Percentiles rank a stretch among this genome's conserved stretches.
phyloP scores from a whole-genome alignment of 2,888 invertebrate species.

The Tanaodytes sp. region DNA sequence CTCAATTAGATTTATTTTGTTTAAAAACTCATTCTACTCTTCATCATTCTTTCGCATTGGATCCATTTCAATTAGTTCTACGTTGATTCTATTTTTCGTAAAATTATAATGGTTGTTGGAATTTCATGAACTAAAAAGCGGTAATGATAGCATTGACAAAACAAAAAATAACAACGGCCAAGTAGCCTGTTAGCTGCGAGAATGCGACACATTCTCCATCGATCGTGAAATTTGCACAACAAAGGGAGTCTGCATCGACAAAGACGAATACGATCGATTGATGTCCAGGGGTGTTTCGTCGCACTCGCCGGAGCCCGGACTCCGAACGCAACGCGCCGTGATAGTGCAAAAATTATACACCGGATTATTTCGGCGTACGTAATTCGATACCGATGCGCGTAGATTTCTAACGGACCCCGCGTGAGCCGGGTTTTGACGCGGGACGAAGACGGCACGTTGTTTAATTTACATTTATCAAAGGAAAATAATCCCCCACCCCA shows the following conservation, averaged over 20 bases:
- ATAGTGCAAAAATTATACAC: constrained; percentile 47
- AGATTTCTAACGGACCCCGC: constrained; percentile 12
- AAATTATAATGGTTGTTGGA: no score
- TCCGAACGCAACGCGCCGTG: constrained; percentile 37
- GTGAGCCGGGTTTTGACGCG: neutral
- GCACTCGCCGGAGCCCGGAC: constrained; percentile 43
- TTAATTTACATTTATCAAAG: no score
- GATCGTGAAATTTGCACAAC: constrained; percentile 52
- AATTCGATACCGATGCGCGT: constrained; percentile 29
- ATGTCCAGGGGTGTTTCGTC: constrained; percentile 47
- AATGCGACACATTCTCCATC: constrained; percentile 47
- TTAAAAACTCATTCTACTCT: no score
- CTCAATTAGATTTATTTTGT: no score
- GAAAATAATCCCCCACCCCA: no score
- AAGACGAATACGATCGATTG: constrained; percentile 49
- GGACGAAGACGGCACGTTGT: neutral
- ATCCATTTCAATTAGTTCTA: no score
- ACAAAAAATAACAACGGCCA: constrained; percentile 29
- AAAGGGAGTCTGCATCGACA: constrained; percentile 46
- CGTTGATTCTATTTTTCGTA: no score
- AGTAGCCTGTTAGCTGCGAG: constrained; percentile 29
- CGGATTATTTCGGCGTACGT: constrained; percentile 34
- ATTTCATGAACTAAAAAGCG: no score
- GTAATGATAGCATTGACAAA: no score
- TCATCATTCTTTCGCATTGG: no score